A percentile compares a stretch with the other conserved stretches of the same genome.
Conservation (phyloP, 1,140 invertebrate species). For the Leptinotarsa texana region DNA sequence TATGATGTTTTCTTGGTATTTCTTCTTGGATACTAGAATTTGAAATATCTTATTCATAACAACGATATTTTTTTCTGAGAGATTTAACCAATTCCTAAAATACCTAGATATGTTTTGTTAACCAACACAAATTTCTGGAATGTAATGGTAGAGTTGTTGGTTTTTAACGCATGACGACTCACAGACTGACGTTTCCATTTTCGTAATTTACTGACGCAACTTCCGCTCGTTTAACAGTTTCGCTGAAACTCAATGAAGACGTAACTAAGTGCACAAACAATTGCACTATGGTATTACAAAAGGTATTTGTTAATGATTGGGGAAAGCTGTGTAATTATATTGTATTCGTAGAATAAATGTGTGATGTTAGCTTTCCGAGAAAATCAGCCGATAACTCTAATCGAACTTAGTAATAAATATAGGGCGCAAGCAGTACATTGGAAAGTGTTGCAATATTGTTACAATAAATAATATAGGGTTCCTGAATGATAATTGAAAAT, state of each 20-base stretch:
- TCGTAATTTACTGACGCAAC: neutral
- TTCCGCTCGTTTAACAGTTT: neutral
- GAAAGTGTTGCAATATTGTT: no score
- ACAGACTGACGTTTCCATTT: neutral
- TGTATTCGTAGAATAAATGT: neutral
- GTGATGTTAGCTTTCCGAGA: constrained; percentile 1
- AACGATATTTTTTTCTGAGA: no score
- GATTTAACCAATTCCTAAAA: no score
- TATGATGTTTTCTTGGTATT: no score
- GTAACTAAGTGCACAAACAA: constrained; percentile 2
- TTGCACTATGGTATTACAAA: neutral
- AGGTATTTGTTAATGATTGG: constrained; percentile 5
- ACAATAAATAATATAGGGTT: no score
- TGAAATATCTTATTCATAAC: no score
- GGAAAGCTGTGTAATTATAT: constrained; percentile 3
- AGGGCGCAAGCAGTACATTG: no score
- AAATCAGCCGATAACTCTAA: neutral
- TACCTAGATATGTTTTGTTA: no score
- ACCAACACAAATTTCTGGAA: no score
- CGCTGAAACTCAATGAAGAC: constrained; percentile 2
- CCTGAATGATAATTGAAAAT: no score
- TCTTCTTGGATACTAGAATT: no score
- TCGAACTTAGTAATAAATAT: neutral
- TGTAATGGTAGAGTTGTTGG: no score
- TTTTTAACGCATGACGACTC: neutral